Percentiles rank a stretch among this genome's conserved stretches.
These are phyloP conservation scores for Eilema caniola DNA, from an alignment of 2,888 invertebrate genomes.

Conservation along the genomic window DNA sequence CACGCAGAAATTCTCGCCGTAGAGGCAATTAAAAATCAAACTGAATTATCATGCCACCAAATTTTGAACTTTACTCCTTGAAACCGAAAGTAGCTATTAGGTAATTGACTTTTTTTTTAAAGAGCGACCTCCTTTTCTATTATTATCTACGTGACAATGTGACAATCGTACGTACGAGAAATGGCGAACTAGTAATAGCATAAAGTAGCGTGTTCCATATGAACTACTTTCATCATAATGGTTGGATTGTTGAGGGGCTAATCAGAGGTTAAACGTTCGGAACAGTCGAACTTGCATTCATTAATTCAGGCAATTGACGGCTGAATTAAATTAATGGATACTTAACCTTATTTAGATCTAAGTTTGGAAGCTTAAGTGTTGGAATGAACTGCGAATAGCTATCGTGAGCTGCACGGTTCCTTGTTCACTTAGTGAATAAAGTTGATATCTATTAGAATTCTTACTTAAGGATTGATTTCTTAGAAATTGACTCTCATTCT, in stretches of 20 bases:
- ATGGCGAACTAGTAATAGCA: not conserved
- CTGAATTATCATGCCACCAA: not conserved
- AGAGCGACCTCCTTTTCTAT: not conserved
- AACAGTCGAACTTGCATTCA: constrained; percentile 45
- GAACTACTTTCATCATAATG: constrained; percentile 22
- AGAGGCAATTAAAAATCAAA: not conserved
- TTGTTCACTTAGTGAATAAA: not conserved
- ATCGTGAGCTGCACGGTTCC: constrained; percentile 7
- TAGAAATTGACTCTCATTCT: not conserved
- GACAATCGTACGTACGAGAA: not conserved
- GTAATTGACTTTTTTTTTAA: not conserved
- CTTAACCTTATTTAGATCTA: constrained; percentile 43
- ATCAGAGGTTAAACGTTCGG: constrained; percentile 51
- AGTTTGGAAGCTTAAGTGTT: constrained; percentile 16
- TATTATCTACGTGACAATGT: not conserved
- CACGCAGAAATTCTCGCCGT: not conserved
- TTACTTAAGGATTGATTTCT: not conserved
- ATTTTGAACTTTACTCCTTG: not conserved
- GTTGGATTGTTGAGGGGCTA: constrained; percentile 39
- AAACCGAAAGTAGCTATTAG: not conserved
- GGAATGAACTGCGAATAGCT: constrained; percentile 27
- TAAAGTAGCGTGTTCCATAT: constrained; percentile 5
- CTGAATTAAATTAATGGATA: constrained; percentile 44
- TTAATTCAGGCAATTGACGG: constrained; percentile 42
- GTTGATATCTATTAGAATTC: not conserved